Percentiles rank a stretch among this genome's conserved stretches.
Conservation (phyloP, 2,113 vertebrate species). For the Pardalotus punctatus region DNA sequence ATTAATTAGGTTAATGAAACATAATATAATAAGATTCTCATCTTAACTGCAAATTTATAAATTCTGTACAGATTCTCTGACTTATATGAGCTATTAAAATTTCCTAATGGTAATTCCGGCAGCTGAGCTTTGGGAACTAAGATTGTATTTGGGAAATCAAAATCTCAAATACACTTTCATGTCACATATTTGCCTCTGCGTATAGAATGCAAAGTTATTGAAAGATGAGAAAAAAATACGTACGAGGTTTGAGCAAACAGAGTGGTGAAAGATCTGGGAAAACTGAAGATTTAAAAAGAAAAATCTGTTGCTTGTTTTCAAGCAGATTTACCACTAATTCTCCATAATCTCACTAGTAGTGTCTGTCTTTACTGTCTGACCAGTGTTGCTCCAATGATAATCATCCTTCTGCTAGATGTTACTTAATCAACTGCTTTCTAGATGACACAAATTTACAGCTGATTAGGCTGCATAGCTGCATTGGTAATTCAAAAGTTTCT, state of each 20-base stretch:
- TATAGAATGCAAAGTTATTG: neutral
- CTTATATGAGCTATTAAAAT: neutral
- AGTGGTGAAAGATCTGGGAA: neutral
- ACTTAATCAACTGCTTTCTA: constrained; percentile 29
- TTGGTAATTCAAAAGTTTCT: constrained; percentile 60
- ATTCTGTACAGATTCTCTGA: neutral
- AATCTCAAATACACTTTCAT: neutral
- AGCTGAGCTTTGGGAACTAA: neutral
- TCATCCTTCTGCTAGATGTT: neutral
- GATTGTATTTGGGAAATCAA: neutral
- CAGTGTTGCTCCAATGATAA: neutral
- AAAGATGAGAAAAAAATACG: neutral
- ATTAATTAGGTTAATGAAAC: constrained; percentile 33
- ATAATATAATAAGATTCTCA: neutral
- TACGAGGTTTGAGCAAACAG: neutral
- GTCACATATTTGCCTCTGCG: neutral
- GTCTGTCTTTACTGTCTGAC: neutral
- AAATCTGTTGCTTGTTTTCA: constrained; percentile 1
- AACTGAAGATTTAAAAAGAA: neutral
- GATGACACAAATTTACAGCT: constrained; percentile 66
- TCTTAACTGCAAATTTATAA: neutral
- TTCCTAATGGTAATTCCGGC: neutral
- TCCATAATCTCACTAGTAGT: neutral
- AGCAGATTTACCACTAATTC: neutral
- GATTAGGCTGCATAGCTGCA: constrained; percentile 58